A percentile compares a stretch with the other conserved stretches of the same genome.
These are phyloP conservation scores for Seira ritae DNA, from an alignment of 2,888 invertebrate species.

Conservation along the genomic window DNA sequence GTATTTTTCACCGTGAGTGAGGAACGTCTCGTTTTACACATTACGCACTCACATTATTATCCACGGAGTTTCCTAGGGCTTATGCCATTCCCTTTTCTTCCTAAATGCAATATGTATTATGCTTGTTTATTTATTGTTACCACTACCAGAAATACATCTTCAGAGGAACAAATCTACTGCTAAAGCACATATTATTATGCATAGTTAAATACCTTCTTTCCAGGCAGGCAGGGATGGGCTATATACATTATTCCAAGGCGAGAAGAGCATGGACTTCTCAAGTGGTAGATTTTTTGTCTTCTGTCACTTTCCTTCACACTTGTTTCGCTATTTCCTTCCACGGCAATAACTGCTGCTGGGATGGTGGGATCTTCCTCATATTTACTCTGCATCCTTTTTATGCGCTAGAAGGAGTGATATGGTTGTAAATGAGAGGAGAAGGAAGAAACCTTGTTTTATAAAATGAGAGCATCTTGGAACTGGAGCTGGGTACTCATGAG, in stretches of 20 bases:
- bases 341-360: not conserved
- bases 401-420: not conserved
- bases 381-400: constrained; percentile 3
- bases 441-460: not conserved
- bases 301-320: not conserved
- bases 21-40: not conserved
- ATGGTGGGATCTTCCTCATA: not conserved
- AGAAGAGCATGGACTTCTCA: not conserved
- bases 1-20: not conserved
- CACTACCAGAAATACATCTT: not conserved
- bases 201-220: too few species aligned
- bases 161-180: not conserved
- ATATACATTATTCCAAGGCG: too few species aligned
- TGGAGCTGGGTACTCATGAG: constrained; percentile 21
- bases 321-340: not conserved
- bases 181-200: not conserved
- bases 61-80: too few species aligned
- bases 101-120: too few species aligned
- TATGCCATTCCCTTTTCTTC: not conserved
- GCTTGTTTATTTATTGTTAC: not conserved
- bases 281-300: not conserved
- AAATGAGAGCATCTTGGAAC: constrained; percentile 20
- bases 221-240: not conserved
- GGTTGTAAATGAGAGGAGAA: not conserved
- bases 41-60: not conserved